phyloP scores from a whole-genome alignment of 1,140 invertebrate species.

The Sminthurides bifidus region DNA sequence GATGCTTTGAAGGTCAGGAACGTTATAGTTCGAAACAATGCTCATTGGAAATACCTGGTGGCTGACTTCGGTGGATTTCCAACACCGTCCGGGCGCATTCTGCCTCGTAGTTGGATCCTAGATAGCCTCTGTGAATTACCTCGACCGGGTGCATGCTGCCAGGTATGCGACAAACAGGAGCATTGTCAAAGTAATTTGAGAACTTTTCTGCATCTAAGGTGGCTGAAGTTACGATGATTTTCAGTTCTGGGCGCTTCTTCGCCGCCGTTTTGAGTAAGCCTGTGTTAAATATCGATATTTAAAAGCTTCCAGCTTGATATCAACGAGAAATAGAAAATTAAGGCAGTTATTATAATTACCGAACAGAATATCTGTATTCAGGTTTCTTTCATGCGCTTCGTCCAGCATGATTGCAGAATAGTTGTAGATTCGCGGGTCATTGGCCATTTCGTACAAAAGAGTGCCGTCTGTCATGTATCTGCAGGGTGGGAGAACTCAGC shows the following conservation, averaged over 20 bases:
- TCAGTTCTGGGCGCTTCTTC: constrained; percentile 39
- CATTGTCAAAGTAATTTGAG: constrained; percentile 54
- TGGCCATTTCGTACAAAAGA: constrained; percentile 53
- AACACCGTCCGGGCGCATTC: not conserved
- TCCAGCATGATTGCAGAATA: constrained; percentile 61
- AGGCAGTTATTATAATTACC: too few relatives aligned
- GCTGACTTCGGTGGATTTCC: not conserved
- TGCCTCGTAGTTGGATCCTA: not conserved
- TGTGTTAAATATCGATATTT: constrained; percentile 36
- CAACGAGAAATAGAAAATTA: too few relatives aligned
- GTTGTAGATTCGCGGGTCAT: constrained; percentile 39
- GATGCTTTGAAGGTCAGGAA: not conserved
- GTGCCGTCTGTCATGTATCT: constrained; percentile 36
- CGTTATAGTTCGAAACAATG: not conserved
- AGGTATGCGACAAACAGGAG: constrained; percentile 38
- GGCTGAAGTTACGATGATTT: constrained; percentile 77
- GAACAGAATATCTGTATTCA: constrained; percentile 52
- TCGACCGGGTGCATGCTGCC: constrained; percentile 48
- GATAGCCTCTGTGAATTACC: constrained; percentile 38
- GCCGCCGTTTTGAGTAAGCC: constrained; percentile 43
- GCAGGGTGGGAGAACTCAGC: too few relatives aligned
- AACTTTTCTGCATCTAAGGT: constrained; percentile 64
- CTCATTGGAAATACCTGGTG: not conserved
- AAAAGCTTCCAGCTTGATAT: constrained; percentile 41
- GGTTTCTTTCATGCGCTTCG: constrained; percentile 60